These are phyloP conservation scores for Pseudoatta argentina DNA, from an alignment of 1,140 invertebrate genomes.

Conservation along the genomic window DNA sequence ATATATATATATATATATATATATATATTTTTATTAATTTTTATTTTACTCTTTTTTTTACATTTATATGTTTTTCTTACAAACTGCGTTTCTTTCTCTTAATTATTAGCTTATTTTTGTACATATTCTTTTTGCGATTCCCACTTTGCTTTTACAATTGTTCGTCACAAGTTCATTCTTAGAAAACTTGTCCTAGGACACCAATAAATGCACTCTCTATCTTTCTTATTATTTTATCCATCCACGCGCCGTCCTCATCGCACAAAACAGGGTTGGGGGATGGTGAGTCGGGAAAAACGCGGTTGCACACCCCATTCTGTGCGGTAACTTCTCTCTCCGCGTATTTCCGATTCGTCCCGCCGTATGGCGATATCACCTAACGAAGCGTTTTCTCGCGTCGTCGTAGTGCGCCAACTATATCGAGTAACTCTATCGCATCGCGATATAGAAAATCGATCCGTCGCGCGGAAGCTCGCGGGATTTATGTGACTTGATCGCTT, in stretches of 20 bases:
- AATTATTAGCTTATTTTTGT: too few species aligned
- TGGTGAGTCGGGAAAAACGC: conserved; percentile 43
- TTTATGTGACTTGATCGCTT: conserved; percentile 2
- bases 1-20: too few species aligned
- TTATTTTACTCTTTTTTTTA: too few species aligned
- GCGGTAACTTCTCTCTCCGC: conserved; percentile 32
- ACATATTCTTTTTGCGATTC: too few species aligned
- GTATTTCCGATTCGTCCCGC: conserved; percentile 41
- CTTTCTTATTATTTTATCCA: not conserved
- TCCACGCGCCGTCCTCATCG: not conserved
- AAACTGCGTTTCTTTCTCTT: not conserved
- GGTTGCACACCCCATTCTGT: conserved; percentile 41
- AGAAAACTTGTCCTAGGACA: too few species aligned
- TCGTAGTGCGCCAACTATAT: conserved; percentile 11
- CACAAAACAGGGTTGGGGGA: conserved; percentile 37
- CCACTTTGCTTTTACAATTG: too few species aligned
- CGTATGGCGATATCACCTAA: conserved; percentile 52
- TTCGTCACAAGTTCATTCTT: too few species aligned
- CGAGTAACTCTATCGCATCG: conserved; percentile 21
- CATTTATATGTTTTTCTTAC: too few species aligned
- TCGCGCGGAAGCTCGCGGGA: conserved; percentile 21
- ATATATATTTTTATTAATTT: too few species aligned
- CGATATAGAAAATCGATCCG: conserved; percentile 33
- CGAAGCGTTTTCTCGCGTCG: conserved; percentile 51
- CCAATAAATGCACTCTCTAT: not conserved